A percentile compares a stretch with the other conserved stretches of the same genome.
phyloP scores from a whole-genome alignment of 2,113 vertebrate genomes.

The Spea bombifrons region DNA sequence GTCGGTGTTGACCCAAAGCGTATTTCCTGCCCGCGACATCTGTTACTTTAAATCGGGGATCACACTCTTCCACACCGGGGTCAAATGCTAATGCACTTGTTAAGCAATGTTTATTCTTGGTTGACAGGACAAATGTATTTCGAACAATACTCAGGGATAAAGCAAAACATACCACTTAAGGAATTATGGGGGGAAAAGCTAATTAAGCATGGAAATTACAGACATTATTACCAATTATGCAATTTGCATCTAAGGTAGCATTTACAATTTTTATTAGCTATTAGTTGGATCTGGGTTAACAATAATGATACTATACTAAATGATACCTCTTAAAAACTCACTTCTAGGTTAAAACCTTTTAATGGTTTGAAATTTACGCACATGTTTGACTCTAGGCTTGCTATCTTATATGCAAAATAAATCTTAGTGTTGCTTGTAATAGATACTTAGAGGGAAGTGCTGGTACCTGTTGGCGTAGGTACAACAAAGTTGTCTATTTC shows the following conservation, averaged over 20 bases:
- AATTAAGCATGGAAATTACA: slow-evolving; percentile 37
- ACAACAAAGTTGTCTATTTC: no score
- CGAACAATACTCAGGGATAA: slow-evolving; percentile 12
- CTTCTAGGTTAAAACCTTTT: not conserved
- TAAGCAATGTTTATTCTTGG: slow-evolving; percentile 10
- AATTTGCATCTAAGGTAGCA: slow-evolving; percentile 35
- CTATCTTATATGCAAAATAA: not conserved
- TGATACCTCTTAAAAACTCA: slow-evolving; percentile 17
- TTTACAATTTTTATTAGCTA: slow-evolving; percentile 16
- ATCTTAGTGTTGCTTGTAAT: no score
- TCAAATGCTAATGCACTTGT: slow-evolving; percentile 10
- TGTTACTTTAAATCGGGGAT: not conserved
- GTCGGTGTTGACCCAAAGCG: not conserved
- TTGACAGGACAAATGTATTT: slow-evolving; percentile 27
- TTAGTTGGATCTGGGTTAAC: slow-evolving; percentile 18
- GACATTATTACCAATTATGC: slow-evolving; percentile 33
- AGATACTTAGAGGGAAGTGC: no score
- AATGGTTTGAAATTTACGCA: not conserved
- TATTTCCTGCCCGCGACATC: not conserved
- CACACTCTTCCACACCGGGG: not conserved
- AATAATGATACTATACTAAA: slow-evolving; percentile 8
- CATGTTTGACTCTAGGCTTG: not conserved
- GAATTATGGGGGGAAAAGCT: slow-evolving; percentile 18
- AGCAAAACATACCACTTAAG: slow-evolving; percentile 6
- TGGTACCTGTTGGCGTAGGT: no score